These are phyloP conservation scores for Phataginus tricuspis DNA, from an alignment of 2,797 vertebrate genomes.

Conservation along the genomic window DNA sequence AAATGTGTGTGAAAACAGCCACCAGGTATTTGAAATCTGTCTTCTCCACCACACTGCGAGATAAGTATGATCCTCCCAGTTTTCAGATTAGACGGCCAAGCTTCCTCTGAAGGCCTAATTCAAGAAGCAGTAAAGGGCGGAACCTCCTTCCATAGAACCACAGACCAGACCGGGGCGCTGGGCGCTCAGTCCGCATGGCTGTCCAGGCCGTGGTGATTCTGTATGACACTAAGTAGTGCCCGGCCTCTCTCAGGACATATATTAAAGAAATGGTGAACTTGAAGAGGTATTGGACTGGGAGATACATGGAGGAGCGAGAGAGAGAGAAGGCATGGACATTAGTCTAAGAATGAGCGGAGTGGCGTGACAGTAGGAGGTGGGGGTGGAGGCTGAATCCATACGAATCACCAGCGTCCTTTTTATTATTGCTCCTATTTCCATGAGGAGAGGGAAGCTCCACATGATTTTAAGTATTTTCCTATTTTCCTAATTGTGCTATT, in stretches of 20 bases:
- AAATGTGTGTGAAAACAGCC: neutral
- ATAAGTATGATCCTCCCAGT: neutral
- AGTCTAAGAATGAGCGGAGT: neutral
- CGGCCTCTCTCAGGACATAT: neutral
- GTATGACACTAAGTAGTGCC: too few relatives aligned
- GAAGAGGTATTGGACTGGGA: neutral
- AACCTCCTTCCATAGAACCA: neutral
- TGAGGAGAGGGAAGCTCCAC: too few relatives aligned
- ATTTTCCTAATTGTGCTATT: neutral
- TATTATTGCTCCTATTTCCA: neutral
- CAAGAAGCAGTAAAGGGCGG: neutral
- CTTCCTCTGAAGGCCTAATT: neutral
- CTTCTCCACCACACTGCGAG: neutral
- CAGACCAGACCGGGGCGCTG: too few relatives aligned
- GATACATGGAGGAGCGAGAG: neutral
- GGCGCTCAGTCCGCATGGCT: neutral
- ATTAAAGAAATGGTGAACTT: neutral
- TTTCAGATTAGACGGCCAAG: neutral
- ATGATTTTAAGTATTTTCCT: neutral
- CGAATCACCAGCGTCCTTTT: too few relatives aligned
- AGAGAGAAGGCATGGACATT: neutral
- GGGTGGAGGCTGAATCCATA: too few relatives aligned
- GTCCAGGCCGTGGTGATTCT: accelerated
- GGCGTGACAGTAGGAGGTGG: neutral
- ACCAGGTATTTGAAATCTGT: neutral